Base-by-base conservation (phyloP, 1,140 invertebrate genomes). In the Linepithema humile region DNA sequence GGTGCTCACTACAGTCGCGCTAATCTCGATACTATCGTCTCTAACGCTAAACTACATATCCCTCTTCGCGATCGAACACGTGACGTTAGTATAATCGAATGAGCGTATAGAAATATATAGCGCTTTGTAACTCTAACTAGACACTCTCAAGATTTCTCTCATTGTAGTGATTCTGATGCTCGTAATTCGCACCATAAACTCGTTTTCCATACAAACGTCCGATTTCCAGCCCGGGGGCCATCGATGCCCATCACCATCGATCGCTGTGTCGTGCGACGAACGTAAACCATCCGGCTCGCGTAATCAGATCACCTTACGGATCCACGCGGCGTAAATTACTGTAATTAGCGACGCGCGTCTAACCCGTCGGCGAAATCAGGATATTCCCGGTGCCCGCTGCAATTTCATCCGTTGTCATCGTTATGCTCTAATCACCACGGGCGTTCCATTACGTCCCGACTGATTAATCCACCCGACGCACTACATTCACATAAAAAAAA, bases 211-310 rank as follows among this genome's bases (percentile, higher is more conserved):
- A 53, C n/a, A n/a, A 55, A 75, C 45, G 7, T 77, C 9, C 12
- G 55, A 82, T 40, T 88, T 88, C 87, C 87, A 88, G 87, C 87
- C 86, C 20, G 72, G 85, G 85, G 38, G 53, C 65, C 23, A 53
- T 84, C 45, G 43, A 23, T 50, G 23, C 26, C 59, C 23, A 15
- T 70, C 40, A 4, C 26, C 20, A 53, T 64, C 55, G 29, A 59
- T 57, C 60, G 55, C 40, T 26, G 10, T 20, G 29, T 80, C 60
- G 70, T 15, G n/a, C 50, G 62, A 57, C 38, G 17, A 32, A 73
- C 26, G 20, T 69, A 40, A 62, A 23, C 17, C 50, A 45, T 50
- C 10, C 20, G 29, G 15, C n/a, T 70, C 64, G 55, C 48, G 75
- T 80, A 80, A 80, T 80, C 75, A 80, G 62, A 80, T 80, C 75